Base-by-base conservation (phyloP, 2,888 invertebrate species). In the Geophilus truncorum region DNA sequence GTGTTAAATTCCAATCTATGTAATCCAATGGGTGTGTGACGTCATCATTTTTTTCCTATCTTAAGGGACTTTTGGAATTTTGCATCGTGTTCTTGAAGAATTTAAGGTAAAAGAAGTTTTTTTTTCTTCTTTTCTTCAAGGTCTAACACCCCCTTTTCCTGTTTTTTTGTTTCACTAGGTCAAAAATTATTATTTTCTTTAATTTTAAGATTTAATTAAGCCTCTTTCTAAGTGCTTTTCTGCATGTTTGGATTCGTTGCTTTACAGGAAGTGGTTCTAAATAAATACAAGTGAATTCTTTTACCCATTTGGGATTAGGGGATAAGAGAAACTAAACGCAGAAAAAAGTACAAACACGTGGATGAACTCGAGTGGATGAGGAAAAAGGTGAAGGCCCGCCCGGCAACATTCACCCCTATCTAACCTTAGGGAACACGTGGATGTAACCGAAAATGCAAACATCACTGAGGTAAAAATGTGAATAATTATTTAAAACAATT, bases 1-100 rank as follows among this genome's bases (percentile, higher is more conserved):
- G 62, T 62, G 62, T 62, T 62, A 62, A 62, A 62, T 62, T 62
- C 62, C 57, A 57, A 57, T 57, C 57, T 57, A 57, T 57, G 57
- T 57, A 57, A 57, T 57, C 57, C 62, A 62, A 62, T 62, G 62
- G 25, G 62, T 2, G 62, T 62, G 25, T 62, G 62, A 62, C 62
- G 62, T 62, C 62, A 62, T 25, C 15, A 5, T 62, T 62, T 62
- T 25, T 62, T 62, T 5, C 23, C n/a, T n/a, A 6, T 23, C 1
- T 23, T 25, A 12, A 21, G 25, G 62, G 18, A 25, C 62, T 28
- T 62, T 62, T 62, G 62, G 62, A 62, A 62, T 25, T 62, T 62
- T 62, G 28, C 62, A 62, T 62, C 25, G n/a, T n/a, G 45, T 15
- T 45, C 18, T n/a, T 5, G 5, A 45, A n/a, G 18, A 45, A n/a